Evolutionary conservation across 2,888 invertebrate genomes (phyloP).

Genomic region (Apomyelois bistriatella): DNA sequence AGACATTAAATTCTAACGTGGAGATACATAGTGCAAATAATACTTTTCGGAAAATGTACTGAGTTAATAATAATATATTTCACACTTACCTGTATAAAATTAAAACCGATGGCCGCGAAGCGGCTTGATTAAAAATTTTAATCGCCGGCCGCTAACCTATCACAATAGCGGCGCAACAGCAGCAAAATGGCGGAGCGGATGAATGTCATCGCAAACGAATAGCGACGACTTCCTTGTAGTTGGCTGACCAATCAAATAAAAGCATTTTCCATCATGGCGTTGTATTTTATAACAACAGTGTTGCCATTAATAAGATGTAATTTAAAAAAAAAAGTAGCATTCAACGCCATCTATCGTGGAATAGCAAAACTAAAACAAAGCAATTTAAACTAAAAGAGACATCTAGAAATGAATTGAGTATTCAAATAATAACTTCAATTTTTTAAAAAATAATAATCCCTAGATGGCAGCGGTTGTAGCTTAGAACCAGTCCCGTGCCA

Average conservation of each 20-base stretch:
- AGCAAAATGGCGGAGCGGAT: conserved; percentile 63
- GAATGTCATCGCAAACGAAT: conserved; percentile 31
- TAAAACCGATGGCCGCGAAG: conserved; percentile 58
- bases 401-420: neutral
- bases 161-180: conserved; percentile 18
- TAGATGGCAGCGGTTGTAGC: neutral
- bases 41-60: conserved; percentile 1
- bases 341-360: conserved; percentile 33
- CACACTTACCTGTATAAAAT: conserved; percentile 46
- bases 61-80: conserved; percentile 3
- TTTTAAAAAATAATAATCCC: neutral
- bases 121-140: conserved; percentile 49
- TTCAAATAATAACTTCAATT: neutral
- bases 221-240: conserved; percentile 13
- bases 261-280: conserved; percentile 48
- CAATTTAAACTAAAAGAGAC: neutral
- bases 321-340: conserved; percentile 10
- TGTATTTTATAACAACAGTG: conserved; percentile 49
- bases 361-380: conserved; percentile 21
- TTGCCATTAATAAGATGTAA: conserved; percentile 42
- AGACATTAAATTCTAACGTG: conserved; percentile 62
- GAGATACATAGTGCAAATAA: conserved; percentile 82
- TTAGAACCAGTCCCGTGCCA: too few species aligned
- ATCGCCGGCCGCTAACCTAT: conserved; percentile 21
- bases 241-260: conserved; percentile 67